Evolutionary conservation across 1,140 invertebrate genomes (phyloP).

Genomic region (Rhyacophila brunnea): DNA sequence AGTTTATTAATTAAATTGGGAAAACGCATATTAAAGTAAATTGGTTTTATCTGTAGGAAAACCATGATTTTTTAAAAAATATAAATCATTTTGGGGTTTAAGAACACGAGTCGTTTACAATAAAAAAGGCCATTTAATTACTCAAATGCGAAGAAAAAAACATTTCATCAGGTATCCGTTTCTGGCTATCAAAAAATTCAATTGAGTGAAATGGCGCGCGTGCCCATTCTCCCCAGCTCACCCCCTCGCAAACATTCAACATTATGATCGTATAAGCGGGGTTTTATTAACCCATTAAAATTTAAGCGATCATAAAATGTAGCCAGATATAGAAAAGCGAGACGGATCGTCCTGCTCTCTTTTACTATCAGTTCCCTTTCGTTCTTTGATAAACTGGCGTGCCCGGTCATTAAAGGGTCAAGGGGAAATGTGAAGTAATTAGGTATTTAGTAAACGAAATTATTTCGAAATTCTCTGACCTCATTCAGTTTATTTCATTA

Average conservation of each 20-base stretch:
- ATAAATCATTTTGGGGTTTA: no score
- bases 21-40: no score
- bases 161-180: constrained; percentile 4
- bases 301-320: constrained; percentile 53
- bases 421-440: no score
- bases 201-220: constrained; percentile 30
- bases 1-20: no score
- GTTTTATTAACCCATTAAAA: constrained; percentile 56
- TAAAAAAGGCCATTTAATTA: constrained; percentile 10
- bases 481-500: no score
- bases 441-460: no score
- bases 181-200: constrained; percentile 23
- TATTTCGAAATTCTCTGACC: no score
- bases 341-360: not conserved
- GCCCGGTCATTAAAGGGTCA: no score
- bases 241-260: constrained; percentile 43
- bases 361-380: not conserved
- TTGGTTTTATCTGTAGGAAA: no score
- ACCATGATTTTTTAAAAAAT: no score
- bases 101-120: not conserved
- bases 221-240: constrained; percentile 26
- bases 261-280: constrained; percentile 54
- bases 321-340: constrained; percentile 3
- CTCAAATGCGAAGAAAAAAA: not conserved
- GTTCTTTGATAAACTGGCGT: no score